phyloP scores from a whole-genome alignment of 2,113 vertebrate species.

The Polypterus senegalus region DNA sequence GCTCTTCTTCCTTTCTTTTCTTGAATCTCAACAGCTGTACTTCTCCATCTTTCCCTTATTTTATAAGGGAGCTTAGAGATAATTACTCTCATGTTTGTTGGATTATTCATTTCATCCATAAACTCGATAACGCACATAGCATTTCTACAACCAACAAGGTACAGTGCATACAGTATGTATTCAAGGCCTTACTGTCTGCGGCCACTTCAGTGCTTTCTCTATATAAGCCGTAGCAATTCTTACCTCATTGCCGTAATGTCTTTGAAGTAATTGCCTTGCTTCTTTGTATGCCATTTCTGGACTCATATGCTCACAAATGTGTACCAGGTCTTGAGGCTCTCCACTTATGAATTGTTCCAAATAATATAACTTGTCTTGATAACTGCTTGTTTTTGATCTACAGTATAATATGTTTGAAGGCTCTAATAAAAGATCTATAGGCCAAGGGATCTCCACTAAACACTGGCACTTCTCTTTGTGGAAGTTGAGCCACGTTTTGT shows the following conservation, averaged over 20 bases:
- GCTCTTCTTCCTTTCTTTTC: slow-evolving; percentile 4
- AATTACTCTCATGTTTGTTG: slow-evolving; percentile 3
- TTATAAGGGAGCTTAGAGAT: slow-evolving; percentile 11
- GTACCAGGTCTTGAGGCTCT: background rate
- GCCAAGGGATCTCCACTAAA: background rate
- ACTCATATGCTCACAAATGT: background rate
- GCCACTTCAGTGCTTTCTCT: slow-evolving; percentile 5
- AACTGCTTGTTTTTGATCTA: background rate
- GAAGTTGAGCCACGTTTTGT: background rate
- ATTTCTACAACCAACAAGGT: slow-evolving; percentile 12
- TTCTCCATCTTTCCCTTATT: slow-evolving; percentile 13
- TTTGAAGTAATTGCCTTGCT: background rate
- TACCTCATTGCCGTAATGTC: background rate
- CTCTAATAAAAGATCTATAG: background rate
- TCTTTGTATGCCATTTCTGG: background rate
- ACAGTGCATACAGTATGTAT: slow-evolving; percentile 3
- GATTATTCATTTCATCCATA: slow-evolving; percentile 12
- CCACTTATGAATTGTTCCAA: background rate
- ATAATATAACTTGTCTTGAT: background rate
- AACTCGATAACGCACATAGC: slow-evolving; percentile 5
- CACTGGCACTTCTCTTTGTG: background rate
- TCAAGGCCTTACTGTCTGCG: background rate
- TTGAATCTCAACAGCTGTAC: slow-evolving; percentile 8
- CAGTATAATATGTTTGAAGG: background rate
- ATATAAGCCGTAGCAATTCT: slow-evolving; percentile 6